phyloP scores from a whole-genome alignment of 2,113 vertebrate species.

The Rhombomys opimus region DNA sequence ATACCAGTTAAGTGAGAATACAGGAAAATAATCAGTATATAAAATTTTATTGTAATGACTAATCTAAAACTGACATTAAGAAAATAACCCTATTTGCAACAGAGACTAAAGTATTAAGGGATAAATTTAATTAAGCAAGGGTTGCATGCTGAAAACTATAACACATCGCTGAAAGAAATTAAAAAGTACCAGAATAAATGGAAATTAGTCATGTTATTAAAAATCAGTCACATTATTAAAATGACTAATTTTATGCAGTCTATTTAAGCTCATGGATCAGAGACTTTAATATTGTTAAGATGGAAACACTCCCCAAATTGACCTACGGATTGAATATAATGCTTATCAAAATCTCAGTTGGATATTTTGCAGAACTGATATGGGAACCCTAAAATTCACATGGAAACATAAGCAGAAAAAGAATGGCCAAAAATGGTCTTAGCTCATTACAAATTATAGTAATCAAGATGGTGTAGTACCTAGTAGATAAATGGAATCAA shows the following conservation, averaged over 20 bases:
- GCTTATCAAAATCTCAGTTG: slow-evolving; percentile 32
- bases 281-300: slow-evolving; percentile 45
- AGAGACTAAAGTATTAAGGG: slow-evolving; percentile 43
- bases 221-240: slow-evolving; percentile 40
- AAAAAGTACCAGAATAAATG: slow-evolving; percentile 29
- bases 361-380: slow-evolving; percentile 14
- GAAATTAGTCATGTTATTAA: slow-evolving; percentile 46
- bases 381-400: slow-evolving; percentile 18
- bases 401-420: neutral
- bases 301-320: slow-evolving; percentile 26
- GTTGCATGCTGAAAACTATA: slow-evolving; percentile 42
- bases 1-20: neutral
- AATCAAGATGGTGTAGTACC: neutral
- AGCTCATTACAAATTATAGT: slow-evolving; percentile 42
- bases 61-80: slow-evolving; percentile 51
- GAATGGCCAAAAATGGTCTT: neutral
- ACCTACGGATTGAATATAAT: slow-evolving; percentile 57
- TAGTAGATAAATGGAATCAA: neutral
- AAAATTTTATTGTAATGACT: slow-evolving; percentile 51
- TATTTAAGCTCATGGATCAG: slow-evolving; percentile 43
- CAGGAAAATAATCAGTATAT: neutral
- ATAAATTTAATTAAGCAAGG: slow-evolving; percentile 32
- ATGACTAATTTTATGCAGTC: slow-evolving; percentile 21
- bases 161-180: slow-evolving; percentile 9
- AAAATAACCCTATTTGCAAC: slow-evolving; percentile 38